phyloP scores from a whole-genome alignment of 2,113 vertebrate genomes.

The Notarius lentiginosus region DNA sequence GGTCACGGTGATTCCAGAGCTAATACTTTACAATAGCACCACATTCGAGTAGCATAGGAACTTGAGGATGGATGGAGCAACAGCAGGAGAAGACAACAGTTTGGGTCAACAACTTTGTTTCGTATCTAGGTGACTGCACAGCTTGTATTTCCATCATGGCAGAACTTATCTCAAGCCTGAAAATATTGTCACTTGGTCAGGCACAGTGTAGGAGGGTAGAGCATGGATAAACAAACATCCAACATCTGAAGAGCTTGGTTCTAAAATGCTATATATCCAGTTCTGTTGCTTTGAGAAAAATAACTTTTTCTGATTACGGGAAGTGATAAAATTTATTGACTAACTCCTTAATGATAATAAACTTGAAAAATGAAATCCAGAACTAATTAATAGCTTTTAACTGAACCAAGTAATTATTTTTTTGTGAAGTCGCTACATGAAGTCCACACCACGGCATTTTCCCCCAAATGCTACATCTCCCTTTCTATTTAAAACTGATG shows the following conservation, averaged over 20 bases:
- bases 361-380: too few relatives aligned
- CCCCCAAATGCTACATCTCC: too few relatives aligned
- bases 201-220: conserved; percentile 40
- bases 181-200: conserved; percentile 7
- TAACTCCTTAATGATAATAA: too few relatives aligned
- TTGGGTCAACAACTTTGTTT: not conserved
- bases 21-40: not conserved
- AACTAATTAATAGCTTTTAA: too few relatives aligned
- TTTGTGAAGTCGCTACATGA: too few relatives aligned
- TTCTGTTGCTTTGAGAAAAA: too few relatives aligned
- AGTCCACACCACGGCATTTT: too few relatives aligned
- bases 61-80: not conserved
- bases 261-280: too few relatives aligned
- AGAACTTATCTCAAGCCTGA: not conserved
- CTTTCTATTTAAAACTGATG: too few relatives aligned
- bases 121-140: not conserved
- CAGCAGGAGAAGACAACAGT: not conserved
- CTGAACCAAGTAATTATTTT: too few relatives aligned
- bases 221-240: conserved; percentile 42
- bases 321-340: too few relatives aligned
- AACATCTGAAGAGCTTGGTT: conserved; percentile 40
- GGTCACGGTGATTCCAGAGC: not conserved
- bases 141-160: not conserved
- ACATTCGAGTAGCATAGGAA: not conserved
- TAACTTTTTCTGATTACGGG: too few relatives aligned